Percentiles rank a stretch among this genome's conserved stretches.
Evolutionary conservation across 1,140 invertebrate genomes (phyloP).

Genomic region (Geopemphigus sp.): DNA sequence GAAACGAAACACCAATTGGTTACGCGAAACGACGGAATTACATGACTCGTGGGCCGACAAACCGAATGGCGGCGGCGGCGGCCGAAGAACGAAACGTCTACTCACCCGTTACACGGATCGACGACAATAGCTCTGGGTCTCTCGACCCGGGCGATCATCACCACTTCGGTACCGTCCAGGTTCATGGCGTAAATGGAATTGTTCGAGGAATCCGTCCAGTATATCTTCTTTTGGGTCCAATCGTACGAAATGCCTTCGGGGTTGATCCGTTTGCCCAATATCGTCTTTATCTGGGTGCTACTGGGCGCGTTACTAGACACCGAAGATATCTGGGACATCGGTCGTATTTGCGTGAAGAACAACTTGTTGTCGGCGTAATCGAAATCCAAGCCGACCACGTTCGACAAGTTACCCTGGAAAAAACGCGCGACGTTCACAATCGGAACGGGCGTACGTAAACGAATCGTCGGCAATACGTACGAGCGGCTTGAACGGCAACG

Average conservation of each 20-base stretch:
- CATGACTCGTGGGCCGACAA: too few species aligned
- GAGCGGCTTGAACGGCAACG: conserved; percentile 80
- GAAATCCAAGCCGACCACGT: conserved; percentile 95
- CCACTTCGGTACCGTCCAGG: conserved; percentile 79
- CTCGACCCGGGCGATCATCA: conserved; percentile 91
- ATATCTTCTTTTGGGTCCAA: conserved; percentile 95
- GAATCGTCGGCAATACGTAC: conserved; percentile 52
- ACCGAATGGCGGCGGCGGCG: too few species aligned
- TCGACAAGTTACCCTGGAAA: conserved; percentile 77
- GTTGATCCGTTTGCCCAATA: conserved; percentile 80
- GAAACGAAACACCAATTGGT: conserved; percentile 6
- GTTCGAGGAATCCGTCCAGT: conserved; percentile 95
- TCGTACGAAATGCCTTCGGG: conserved; percentile 95
- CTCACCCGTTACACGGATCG: conserved; percentile 89
- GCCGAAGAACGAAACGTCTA: background rate
- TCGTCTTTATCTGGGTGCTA: conserved; percentile 64
- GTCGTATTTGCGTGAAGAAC: conserved; percentile 88
- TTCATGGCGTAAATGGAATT: conserved; percentile 95
- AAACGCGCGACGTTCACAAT: conserved; percentile 53
- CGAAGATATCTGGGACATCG: conserved; percentile 83
- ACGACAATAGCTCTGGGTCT: conserved; percentile 91
- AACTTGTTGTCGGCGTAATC: conserved; percentile 85
- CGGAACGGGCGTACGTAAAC: too few species aligned
- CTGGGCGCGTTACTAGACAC: conserved; percentile 69
- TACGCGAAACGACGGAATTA: too few species aligned